Evolutionary conservation across 1,140 invertebrate species (phyloP).

Genomic region (Drosophila aff.): DNA sequence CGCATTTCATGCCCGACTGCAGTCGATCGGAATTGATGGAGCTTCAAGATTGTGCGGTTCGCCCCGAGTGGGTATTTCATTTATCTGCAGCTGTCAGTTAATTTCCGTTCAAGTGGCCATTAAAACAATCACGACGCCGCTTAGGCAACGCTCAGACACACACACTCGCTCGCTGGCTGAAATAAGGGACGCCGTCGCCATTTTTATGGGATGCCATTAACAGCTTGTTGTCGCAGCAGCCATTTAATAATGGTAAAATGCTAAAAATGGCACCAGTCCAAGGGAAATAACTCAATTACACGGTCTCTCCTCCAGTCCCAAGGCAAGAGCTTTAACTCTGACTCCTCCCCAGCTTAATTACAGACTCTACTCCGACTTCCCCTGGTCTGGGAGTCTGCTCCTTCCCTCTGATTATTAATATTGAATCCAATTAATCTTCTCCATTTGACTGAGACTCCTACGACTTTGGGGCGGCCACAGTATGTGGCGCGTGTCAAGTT

Average conservation of each 20-base stretch:
- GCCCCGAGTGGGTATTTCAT: conserved; percentile 54
- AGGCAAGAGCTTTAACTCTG: conserved; percentile 5
- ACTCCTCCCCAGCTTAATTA: conserved; percentile 28
- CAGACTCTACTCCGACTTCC: neutral
- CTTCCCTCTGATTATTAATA: conserved; percentile 44
- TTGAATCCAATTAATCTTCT: conserved; percentile 63
- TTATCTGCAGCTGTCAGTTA: conserved; percentile 81
- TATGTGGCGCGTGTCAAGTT: conserved; percentile 54
- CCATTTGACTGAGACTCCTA: conserved; percentile 22
- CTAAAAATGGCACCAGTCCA: conserved; percentile 62
- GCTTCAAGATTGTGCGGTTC: conserved; percentile 42
- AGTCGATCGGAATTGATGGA: conserved; percentile 11
- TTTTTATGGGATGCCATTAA: conserved; percentile 77
- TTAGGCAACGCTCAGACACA: conserved; percentile 51
- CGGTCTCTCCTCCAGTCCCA: conserved; percentile 2
- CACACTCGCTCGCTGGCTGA: conserved; percentile 12
- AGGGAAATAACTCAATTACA: conserved; percentile 79
- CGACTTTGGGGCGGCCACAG: conserved; percentile 4
- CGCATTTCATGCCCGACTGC: conserved; percentile 56
- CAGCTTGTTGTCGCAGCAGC: conserved; percentile 76
- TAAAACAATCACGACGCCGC: conserved; percentile 79
- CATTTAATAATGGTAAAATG: conserved; percentile 78
- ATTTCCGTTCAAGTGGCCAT: conserved; percentile 83
- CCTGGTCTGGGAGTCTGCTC: neutral
- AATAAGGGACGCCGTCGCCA: conserved; percentile 34